Conservation (phyloP, 2,888 invertebrate genomes). For the Listrodromus nycthemerus region DNA sequence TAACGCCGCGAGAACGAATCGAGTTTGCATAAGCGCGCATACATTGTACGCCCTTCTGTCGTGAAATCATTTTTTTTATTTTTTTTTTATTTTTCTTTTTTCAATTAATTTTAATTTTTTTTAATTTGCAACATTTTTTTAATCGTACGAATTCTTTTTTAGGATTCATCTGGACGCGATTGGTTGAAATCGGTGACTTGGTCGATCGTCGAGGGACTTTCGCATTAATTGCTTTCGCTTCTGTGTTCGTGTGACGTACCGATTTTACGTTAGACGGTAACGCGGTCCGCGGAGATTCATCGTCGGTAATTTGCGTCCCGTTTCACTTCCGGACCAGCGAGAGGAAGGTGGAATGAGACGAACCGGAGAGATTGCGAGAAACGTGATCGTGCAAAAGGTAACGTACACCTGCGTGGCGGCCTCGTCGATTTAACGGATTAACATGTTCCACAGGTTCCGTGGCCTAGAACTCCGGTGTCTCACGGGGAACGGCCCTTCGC, state of each 20-base stretch:
- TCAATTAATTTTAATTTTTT: not conserved
- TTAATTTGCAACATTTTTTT: no score
- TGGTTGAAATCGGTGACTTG: not conserved
- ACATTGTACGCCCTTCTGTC: not conserved
- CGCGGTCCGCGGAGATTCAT: conserved; percentile 1
- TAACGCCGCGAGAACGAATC: conserved; percentile 4
- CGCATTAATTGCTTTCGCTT: not conserved
- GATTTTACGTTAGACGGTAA: not conserved
- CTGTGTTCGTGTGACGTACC: not conserved
- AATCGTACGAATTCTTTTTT: no score
- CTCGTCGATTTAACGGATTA: not conserved
- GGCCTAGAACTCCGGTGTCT: not conserved
- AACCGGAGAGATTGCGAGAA: conserved; percentile 7
- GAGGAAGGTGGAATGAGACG: not conserved
- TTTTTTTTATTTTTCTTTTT: no score
- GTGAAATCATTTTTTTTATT: not conserved
- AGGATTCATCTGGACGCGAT: not conserved
- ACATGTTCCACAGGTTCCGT: not conserved
- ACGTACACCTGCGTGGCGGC: not conserved
- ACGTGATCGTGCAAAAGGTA: not conserved
- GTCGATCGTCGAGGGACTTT: not conserved
- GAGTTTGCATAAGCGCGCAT: not conserved
- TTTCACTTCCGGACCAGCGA: conserved; percentile 48
- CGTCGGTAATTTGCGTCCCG: conserved; percentile 27
- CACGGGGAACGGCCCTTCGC: conserved; percentile 37